phyloP scores from a whole-genome alignment of 2,113 vertebrate genomes.

The Colistium nudipinnis region DNA sequence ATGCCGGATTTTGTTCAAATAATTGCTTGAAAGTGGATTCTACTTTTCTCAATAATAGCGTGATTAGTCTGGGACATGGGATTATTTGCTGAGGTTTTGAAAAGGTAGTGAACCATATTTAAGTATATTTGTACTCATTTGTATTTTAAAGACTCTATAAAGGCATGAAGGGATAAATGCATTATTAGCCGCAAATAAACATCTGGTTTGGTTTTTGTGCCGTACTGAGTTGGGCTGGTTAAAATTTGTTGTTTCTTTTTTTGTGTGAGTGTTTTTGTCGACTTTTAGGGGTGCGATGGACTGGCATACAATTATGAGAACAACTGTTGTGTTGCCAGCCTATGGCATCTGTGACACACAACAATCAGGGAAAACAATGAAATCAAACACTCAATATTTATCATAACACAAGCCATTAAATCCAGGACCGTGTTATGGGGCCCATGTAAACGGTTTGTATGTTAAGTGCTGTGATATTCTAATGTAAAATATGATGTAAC shows the following conservation, averaged over 20 bases:
- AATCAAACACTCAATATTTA: not conserved
- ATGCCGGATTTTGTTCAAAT: conserved; percentile 4
- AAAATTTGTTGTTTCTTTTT: too few species aligned
- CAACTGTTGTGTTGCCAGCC: not conserved
- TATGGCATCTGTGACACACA: not conserved
- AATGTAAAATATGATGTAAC: not conserved
- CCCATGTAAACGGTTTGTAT: not conserved
- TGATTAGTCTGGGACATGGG: not conserved
- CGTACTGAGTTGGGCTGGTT: too few species aligned
- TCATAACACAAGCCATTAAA: not conserved
- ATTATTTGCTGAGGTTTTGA: not conserved
- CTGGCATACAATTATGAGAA: too few species aligned
- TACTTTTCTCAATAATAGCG: conserved; percentile 21
- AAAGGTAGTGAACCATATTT: conserved; percentile 3
- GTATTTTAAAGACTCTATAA: not conserved
- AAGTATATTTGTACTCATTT: conserved; percentile 1
- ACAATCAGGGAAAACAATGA: not conserved
- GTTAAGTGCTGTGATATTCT: not conserved
- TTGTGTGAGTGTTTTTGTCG: too few species aligned
- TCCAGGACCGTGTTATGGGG: not conserved
- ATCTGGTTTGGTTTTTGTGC: too few species aligned
- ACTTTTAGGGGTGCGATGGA: too few species aligned
- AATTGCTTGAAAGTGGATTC: not conserved
- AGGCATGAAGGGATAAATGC: not conserved
- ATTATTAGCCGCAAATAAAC: not conserved